Conservation (phyloP, 2,113 vertebrate genomes). For the Empidonax traillii region DNA sequence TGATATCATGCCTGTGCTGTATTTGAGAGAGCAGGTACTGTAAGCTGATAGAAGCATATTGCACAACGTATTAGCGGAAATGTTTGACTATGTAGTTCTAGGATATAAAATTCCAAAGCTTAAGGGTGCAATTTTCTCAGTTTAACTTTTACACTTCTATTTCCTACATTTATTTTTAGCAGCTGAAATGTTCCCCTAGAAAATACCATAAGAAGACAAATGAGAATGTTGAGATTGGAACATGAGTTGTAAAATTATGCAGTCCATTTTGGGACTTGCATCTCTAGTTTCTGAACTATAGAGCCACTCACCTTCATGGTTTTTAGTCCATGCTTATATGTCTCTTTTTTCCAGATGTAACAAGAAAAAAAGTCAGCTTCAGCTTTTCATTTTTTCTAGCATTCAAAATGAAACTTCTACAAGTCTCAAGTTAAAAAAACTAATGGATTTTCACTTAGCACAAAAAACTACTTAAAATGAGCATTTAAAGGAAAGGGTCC, state of each 20-base stretch:
- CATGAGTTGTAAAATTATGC: background rate
- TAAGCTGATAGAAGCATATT: background rate
- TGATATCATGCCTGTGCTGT: background rate
- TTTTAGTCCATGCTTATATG: background rate
- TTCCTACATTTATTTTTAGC: conserved; percentile 2
- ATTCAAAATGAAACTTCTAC: conserved; percentile 9
- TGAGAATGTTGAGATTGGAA: background rate
- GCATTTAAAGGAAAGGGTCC: background rate
- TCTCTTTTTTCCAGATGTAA: background rate
- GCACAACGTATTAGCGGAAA: background rate
- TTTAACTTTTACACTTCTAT: background rate
- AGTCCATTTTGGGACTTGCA: background rate
- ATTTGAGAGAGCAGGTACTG: background rate
- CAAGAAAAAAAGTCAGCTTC: background rate
- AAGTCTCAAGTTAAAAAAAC: background rate
- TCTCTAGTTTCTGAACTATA: background rate
- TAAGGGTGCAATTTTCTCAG: background rate
- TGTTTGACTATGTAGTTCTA: background rate
- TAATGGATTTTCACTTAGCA: background rate
- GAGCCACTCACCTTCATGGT: background rate
- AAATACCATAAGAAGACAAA: background rate
- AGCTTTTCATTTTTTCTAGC: background rate
- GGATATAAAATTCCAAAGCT: background rate
- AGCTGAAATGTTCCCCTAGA: background rate
- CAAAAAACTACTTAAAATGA: background rate